A percentile compares a stretch with the other conserved stretches of the same genome.
phyloP scores from a whole-genome alignment of 2,888 invertebrate species.

The Drosophila diplacantha region DNA sequence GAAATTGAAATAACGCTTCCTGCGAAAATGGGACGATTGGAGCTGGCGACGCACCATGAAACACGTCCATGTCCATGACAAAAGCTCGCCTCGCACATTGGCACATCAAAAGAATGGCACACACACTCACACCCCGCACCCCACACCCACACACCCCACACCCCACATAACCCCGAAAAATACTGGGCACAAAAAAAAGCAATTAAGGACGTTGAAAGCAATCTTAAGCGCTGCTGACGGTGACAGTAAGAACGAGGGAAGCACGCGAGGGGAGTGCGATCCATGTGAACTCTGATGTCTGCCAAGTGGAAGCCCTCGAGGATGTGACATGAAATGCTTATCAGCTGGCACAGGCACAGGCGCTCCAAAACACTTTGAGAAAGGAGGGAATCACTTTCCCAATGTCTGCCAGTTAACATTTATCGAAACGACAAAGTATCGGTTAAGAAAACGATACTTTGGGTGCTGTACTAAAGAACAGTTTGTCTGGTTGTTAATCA shows the following conservation, averaged over 20 bases:
- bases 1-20: constrained; percentile 73
- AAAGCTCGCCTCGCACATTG: constrained; percentile 48
- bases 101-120: constrained; percentile 62
- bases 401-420: neutral
- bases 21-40: constrained; percentile 50
- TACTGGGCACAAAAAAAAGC: constrained; percentile 68
- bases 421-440: neutral
- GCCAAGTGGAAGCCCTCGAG: constrained; percentile 58
- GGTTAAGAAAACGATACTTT: neutral
- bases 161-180: constrained; percentile 17
- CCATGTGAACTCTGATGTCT: constrained; percentile 60
- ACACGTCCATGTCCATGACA: constrained; percentile 52
- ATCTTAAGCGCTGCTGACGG: constrained; percentile 75
- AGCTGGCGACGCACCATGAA: constrained; percentile 29
- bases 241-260: constrained; percentile 61
- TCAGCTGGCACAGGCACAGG: constrained; percentile 54
- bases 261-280: constrained; percentile 20
- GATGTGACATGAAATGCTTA: constrained; percentile 77
- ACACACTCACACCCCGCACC: constrained; percentile 4
- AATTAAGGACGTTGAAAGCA: constrained; percentile 78
- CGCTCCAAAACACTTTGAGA: constrained; percentile 26
- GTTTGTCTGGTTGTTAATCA: neutral
- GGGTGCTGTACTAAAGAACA: neutral
- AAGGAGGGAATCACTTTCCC: neutral
- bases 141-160: constrained; percentile 16